phyloP scores from a whole-genome alignment of 2,113 vertebrate genomes.

The Epinephelus moara region DNA sequence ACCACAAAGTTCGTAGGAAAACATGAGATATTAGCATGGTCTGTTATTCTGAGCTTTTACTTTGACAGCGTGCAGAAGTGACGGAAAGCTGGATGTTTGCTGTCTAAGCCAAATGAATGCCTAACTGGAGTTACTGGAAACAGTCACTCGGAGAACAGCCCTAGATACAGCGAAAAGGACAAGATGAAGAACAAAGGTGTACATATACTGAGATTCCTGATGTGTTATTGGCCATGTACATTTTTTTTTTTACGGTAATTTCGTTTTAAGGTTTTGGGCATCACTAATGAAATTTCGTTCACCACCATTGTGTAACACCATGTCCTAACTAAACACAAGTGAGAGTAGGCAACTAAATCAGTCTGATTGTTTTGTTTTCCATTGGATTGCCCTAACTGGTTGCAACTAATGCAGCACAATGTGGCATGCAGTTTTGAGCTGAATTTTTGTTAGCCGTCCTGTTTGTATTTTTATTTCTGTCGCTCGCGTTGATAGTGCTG shows the following conservation, averaged over 20 bases:
- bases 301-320: not conserved
- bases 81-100: constrained; percentile 21
- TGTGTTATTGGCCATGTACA: not conserved
- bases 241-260: too few species aligned
- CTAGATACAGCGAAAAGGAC: constrained; percentile 18
- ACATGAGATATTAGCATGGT: constrained; percentile 63
- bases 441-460: too few species aligned
- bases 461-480: too few species aligned
- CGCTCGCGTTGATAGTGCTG: too few species aligned
- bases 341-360: too few species aligned
- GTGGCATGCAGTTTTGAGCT: too few species aligned
- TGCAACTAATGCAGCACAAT: too few species aligned
- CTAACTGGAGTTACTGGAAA: constrained; percentile 29
- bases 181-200: constrained; percentile 6
- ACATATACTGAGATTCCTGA: not conserved
- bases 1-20: constrained; percentile 73
- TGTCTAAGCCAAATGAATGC: constrained; percentile 41
- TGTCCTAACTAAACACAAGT: too few species aligned
- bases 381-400: too few species aligned
- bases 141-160: constrained; percentile 23
- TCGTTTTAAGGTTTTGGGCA: not conserved
- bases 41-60: constrained; percentile 33
- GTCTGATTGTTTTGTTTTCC: too few species aligned
- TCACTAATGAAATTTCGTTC: not conserved
- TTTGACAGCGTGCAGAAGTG: constrained; percentile 32